phyloP scores from a whole-genome alignment of 1,140 invertebrate species.

The Asobara japonica region DNA sequence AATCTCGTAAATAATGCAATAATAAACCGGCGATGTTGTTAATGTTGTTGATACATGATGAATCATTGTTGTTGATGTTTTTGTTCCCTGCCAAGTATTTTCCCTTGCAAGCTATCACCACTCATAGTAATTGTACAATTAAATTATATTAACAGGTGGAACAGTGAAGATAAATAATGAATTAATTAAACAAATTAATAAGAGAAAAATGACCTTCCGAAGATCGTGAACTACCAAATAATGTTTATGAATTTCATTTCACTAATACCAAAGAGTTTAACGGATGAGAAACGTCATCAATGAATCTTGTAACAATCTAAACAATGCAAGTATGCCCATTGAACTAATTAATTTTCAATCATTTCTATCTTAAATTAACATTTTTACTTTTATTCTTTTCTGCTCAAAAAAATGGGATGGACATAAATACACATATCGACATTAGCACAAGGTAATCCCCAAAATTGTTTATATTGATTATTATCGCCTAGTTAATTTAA shows the following conservation, averaged over 20 bases:
- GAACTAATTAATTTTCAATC: no score
- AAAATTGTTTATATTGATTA: no score
- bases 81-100: constrained; percentile 52
- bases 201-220: constrained; percentile 44
- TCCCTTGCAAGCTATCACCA: constrained; percentile 45
- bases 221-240: constrained; percentile 47
- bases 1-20: not conserved
- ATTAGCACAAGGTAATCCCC: no score
- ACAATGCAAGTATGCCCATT: no score
- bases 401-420: no score
- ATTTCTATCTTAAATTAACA: no score
- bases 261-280: constrained; percentile 41
- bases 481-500: no score
- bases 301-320: no score
- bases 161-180: constrained; percentile 10
- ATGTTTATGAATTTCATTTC: constrained; percentile 39
- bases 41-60: constrained; percentile 58
- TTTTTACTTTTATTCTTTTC: no score
- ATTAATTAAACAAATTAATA: not conserved
- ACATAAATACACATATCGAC: no score
- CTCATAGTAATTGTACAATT: constrained; percentile 45
- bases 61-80: constrained; percentile 60
- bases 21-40: constrained; percentile 49
- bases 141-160: constrained; percentile 17
- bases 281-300: not conserved